Evolutionary conservation across 2,113 vertebrate species (phyloP).

Genomic region (Falcunculus frontatus): DNA sequence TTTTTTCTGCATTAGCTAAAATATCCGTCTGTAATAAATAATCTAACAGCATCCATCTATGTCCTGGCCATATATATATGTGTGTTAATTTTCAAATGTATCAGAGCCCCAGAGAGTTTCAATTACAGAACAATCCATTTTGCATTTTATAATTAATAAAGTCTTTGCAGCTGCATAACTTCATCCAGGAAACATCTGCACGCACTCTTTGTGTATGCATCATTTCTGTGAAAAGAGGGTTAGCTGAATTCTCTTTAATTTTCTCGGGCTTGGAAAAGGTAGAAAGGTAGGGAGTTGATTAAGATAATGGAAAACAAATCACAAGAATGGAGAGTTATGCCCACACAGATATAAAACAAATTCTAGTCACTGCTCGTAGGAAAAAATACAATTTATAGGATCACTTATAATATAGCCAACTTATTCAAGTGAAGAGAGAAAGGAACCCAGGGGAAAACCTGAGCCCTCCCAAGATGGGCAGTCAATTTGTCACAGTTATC

Average conservation of each 20-base stretch:
- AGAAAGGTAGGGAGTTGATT: neutral
- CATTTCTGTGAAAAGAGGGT: conserved; percentile 45
- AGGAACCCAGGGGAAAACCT: neutral
- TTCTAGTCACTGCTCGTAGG: neutral
- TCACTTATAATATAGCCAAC: neutral
- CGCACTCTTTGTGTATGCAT: conserved; percentile 39
- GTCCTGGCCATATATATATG: conserved; percentile 14
- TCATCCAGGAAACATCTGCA: conserved; percentile 72
- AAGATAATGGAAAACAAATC: neutral
- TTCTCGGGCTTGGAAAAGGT: neutral
- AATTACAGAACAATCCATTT: conserved; percentile 71
- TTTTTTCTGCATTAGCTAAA: conserved; percentile 45
- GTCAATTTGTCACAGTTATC: neutral
- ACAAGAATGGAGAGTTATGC: neutral
- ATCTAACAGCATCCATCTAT: conserved; percentile 55
- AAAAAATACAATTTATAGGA: neutral
- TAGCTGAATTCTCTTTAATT: conserved; percentile 43
- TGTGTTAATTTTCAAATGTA: conserved; percentile 60
- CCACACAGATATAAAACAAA: neutral
- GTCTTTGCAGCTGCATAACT: conserved; percentile 71
- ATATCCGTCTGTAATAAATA: conserved; percentile 67
- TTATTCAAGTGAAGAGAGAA: neutral
- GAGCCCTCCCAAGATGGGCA: neutral
- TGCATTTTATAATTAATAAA: conserved; percentile 76
- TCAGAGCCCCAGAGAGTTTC: conserved; percentile 54